Evolutionary conservation across 1,140 invertebrate species (phyloP).

Genomic region (Agrypnia vestita): DNA sequence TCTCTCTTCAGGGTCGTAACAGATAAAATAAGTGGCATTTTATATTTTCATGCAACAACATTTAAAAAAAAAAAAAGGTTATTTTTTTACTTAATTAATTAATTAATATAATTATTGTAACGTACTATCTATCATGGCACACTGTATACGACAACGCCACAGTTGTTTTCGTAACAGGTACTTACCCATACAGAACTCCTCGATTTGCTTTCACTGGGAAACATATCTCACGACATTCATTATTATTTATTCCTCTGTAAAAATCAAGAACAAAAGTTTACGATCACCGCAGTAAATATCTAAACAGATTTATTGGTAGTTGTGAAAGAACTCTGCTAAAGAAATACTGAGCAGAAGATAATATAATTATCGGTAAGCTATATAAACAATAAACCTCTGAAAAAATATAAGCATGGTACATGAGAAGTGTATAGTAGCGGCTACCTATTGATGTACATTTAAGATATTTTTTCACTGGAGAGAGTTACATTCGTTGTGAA

Average conservation of each 20-base stretch:
- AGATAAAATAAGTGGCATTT: no score
- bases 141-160: neutral
- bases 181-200: neutral
- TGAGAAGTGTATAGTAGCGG: no score
- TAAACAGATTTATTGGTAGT: neutral
- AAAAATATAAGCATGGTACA: no score
- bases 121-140: neutral
- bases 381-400: neutral
- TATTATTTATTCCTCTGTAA: slow-evolving; percentile 2
- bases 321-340: neutral
- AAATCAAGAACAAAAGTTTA: slow-evolving; percentile 1
- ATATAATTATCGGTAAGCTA: neutral
- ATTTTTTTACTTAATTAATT: no score
- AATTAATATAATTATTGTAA: no score
- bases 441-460: no score
- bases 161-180: neutral
- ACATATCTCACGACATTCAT: slow-evolving; percentile 25
- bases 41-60: no score
- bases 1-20: no score
- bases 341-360: neutral
- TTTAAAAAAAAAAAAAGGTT: no score
- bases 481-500: no score
- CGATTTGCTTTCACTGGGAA: neutral
- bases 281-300: neutral
- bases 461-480: no score